Conservation (phyloP, 2,888 invertebrate genomes). For the Magallana nippona region DNA sequence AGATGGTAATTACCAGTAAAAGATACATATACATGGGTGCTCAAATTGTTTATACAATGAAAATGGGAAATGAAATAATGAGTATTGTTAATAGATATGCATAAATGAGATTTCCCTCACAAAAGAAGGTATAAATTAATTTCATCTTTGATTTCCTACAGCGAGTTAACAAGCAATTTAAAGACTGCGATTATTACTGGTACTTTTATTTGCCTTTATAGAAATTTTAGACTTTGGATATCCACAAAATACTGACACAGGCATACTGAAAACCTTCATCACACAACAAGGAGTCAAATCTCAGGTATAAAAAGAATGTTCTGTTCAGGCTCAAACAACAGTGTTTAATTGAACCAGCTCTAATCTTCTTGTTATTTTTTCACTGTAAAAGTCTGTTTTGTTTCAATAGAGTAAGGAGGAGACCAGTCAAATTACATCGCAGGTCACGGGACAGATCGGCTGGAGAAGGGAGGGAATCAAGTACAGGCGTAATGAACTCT, state of each 20-base stretch:
- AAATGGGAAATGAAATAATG: too few species aligned
- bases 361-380: too few species aligned
- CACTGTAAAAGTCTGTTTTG: background rate
- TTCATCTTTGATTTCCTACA: too few species aligned
- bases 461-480: constrained; percentile 99
- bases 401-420: constrained; percentile 95
- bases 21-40: too few species aligned
- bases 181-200: background rate
- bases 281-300: constrained; percentile 99
- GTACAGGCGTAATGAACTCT: constrained; percentile 98
- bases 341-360: background rate
- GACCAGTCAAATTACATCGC: constrained; percentile 99
- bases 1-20: constrained; percentile 86
- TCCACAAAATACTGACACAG: constrained; percentile 99
- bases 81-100: too few species aligned
- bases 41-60: too few species aligned
- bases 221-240: constrained; percentile 99
- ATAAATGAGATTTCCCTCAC: too few species aligned
- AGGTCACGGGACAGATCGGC: constrained; percentile 97
- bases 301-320: constrained; percentile 71
- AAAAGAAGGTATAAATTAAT: too few species aligned
- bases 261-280: constrained; percentile 98
- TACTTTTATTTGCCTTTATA: constrained; percentile 79
- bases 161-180: too few species aligned
- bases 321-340: background rate